These are phyloP conservation scores for Catharus minimus DNA, from an alignment of 2,113 vertebrate species.

Conservation along the genomic window DNA sequence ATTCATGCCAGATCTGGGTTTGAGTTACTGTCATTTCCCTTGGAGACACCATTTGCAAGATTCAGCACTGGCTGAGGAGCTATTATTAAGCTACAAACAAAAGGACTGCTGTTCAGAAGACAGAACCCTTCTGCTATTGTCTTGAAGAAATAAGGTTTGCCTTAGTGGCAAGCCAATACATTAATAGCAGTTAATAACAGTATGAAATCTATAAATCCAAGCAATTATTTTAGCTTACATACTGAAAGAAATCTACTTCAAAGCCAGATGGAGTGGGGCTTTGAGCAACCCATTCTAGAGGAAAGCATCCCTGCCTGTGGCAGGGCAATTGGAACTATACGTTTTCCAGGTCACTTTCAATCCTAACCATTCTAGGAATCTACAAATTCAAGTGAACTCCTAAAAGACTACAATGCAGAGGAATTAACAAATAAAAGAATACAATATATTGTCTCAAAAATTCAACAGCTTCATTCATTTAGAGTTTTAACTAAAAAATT, in stretches of 20 bases:
- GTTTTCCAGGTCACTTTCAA: background rate
- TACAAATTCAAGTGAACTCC: background rate
- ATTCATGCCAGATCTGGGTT: background rate
- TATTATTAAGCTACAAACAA: background rate
- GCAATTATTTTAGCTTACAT: background rate
- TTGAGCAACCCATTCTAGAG: background rate
- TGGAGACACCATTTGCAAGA: background rate
- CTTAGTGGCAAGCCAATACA: background rate
- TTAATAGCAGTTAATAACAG: background rate
- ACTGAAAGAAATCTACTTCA: background rate
- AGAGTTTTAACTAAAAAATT: background rate
- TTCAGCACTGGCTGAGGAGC: background rate
- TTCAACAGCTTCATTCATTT: background rate
- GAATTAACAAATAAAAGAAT: background rate
- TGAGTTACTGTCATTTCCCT: background rate
- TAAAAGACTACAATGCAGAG: background rate
- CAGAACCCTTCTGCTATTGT: background rate
- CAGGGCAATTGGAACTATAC: background rate
- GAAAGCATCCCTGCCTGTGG: accelerated
- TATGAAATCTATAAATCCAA: background rate
- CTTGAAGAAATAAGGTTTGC: background rate
- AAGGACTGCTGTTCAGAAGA: background rate
- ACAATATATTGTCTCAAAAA: background rate
- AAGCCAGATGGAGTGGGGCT: background rate
- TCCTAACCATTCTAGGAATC: background rate